Conservation (phyloP, 2,113 vertebrate species). For the Cinclus cinclus region DNA sequence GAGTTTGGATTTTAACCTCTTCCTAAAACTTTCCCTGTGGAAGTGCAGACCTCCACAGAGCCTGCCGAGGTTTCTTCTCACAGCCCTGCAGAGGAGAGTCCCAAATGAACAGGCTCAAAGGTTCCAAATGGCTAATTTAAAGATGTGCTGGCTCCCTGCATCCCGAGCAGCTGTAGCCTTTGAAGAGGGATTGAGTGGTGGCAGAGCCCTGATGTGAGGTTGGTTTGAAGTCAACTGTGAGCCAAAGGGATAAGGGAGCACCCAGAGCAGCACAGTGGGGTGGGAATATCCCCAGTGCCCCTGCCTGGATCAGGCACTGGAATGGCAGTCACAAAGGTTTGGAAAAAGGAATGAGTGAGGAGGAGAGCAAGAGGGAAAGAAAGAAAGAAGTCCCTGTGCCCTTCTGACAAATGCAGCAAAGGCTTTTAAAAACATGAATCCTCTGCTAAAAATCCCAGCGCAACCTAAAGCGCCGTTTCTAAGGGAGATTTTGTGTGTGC, state of each 20-base stretch:
- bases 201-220: not conserved
- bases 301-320: not conserved
- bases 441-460: not conserved
- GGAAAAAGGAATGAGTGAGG: not conserved
- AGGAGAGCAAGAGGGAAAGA: not conserved
- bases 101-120: not conserved
- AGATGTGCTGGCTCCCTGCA: not conserved
- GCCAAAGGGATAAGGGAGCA: not conserved
- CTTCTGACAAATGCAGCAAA: not conserved
- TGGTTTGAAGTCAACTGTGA: not conserved
- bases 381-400: not conserved
- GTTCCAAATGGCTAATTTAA: not conserved
- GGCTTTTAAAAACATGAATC: not conserved
- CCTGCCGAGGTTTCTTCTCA: not conserved
- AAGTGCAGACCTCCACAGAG: not conserved
- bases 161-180: not conserved
- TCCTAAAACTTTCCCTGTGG: not conserved
- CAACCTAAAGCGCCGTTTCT: not conserved
- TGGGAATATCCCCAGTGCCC: not conserved
- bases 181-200: not conserved
- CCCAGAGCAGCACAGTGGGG: not conserved
- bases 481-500: not conserved
- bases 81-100: not conserved
- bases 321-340: not conserved
- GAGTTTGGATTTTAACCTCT: not conserved